phyloP scores from a whole-genome alignment of 1,140 invertebrate genomes.

The Lamellibrachia luymesi region DNA sequence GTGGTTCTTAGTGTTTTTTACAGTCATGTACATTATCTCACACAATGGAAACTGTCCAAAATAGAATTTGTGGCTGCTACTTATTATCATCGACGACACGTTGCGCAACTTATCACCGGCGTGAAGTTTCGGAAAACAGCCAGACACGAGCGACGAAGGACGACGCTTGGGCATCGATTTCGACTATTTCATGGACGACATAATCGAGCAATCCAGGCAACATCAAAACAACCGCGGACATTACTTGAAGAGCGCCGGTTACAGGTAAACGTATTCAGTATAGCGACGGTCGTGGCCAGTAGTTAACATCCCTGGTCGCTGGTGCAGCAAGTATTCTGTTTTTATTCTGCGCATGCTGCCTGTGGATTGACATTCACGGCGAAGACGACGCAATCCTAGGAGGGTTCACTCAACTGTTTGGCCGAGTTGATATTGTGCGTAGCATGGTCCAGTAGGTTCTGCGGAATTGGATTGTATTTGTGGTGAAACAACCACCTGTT shows the following conservation, averaged over 20 bases:
- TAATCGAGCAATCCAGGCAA: neutral
- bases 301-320: neutral
- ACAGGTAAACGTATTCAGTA: neutral
- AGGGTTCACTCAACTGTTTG: neutral
- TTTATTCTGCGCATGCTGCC: neutral
- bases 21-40: neutral
- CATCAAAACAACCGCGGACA: neutral
- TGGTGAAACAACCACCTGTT: neutral
- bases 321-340: neutral
- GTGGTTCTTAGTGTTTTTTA: too few relatives aligned
- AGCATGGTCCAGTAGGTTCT: neutral
- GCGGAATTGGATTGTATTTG: neutral
- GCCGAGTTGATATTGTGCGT: neutral
- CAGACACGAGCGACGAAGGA: neutral
- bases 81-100: neutral
- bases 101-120: neutral
- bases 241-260: neutral
- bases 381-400: neutral
- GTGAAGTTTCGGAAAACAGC: too few relatives aligned
- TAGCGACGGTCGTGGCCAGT: neutral
- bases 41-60: neutral
- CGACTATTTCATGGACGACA: neutral
- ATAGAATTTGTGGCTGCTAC: neutral
- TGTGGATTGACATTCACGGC: neutral
- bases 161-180: neutral